phyloP scores from a whole-genome alignment of 1,140 invertebrate genomes.

The Mycetomoellerius zeteki region DNA sequence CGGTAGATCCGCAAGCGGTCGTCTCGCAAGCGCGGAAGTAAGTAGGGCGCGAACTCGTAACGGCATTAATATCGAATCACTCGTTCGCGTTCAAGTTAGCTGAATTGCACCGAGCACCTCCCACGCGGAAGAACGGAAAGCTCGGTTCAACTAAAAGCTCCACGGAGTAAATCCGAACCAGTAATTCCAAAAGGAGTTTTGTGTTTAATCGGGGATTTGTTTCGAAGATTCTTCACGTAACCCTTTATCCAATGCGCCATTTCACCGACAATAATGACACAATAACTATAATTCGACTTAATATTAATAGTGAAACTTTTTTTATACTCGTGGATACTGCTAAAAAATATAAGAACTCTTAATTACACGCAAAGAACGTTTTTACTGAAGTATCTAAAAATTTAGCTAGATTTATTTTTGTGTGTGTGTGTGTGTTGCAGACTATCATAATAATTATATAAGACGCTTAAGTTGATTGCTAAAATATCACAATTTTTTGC shows the following conservation, averaged over 20 bases:
- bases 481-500: too few relatives aligned
- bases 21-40: constrained; percentile 48
- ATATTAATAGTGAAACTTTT: constrained; percentile 18
- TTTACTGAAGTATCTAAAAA: too few relatives aligned
- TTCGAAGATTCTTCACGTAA: constrained; percentile 62
- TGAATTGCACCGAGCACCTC: constrained; percentile 55
- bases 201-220: constrained; percentile 69
- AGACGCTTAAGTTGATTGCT: too few relatives aligned
- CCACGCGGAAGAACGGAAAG: constrained; percentile 67
- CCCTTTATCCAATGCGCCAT: constrained; percentile 11
- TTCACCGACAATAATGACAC: constrained; percentile 12
- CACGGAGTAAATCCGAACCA: constrained; percentile 66
- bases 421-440: too few relatives aligned
- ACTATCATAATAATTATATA: too few relatives aligned
- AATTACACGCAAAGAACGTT: too few relatives aligned
- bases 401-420: too few relatives aligned
- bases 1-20: constrained; percentile 52
- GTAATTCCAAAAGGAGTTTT: constrained; percentile 73
- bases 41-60: constrained; percentile 74
- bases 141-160: constrained; percentile 66
- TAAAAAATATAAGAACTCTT: not conserved
- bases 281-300: constrained; percentile 22
- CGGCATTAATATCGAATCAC: constrained; percentile 77
- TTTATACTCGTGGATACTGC: not conserved
- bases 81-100: constrained; percentile 69